Conservation (phyloP, 1,140 invertebrate genomes). For the Teleopsis dalmanni region DNA sequence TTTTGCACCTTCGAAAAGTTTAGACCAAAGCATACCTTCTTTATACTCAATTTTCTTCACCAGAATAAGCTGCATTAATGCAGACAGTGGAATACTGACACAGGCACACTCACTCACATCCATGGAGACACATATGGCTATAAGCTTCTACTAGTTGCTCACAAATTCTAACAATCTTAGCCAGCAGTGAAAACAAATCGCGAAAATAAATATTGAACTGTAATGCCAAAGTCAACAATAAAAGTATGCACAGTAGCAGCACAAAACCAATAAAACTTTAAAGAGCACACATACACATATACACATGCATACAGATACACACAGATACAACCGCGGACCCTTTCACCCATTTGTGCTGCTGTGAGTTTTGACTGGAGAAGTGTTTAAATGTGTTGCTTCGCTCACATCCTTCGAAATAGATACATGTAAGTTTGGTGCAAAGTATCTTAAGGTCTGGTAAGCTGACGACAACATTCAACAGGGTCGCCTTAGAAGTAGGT, state of each 20-base stretch:
- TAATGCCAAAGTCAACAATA: conserved; percentile 42
- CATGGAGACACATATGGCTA: background rate
- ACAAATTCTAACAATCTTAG: conserved; percentile 1
- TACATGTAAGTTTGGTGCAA: no score
- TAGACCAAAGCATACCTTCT: background rate
- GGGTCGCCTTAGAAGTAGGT: no score
- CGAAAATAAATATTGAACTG: conserved; percentile 44
- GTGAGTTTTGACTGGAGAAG: no score
- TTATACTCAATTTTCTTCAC: no score
- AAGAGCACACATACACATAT: background rate
- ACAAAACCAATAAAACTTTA: background rate
- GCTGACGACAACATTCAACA: no score
- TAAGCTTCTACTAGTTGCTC: background rate
- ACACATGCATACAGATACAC: background rate
- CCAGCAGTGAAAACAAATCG: conserved; percentile 26
- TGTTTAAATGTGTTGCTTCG: no score
- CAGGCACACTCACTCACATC: background rate
- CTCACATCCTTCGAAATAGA: no score
- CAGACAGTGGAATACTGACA: background rate
- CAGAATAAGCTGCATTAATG: background rate
- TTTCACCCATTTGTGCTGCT: no score
- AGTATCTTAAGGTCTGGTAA: no score
- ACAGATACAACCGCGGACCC: no score
- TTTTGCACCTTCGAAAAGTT: background rate
- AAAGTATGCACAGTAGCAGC: background rate